Conservation (phyloP, 2,797 vertebrate genomes). For the Hypotaenidia okinawae region DNA sequence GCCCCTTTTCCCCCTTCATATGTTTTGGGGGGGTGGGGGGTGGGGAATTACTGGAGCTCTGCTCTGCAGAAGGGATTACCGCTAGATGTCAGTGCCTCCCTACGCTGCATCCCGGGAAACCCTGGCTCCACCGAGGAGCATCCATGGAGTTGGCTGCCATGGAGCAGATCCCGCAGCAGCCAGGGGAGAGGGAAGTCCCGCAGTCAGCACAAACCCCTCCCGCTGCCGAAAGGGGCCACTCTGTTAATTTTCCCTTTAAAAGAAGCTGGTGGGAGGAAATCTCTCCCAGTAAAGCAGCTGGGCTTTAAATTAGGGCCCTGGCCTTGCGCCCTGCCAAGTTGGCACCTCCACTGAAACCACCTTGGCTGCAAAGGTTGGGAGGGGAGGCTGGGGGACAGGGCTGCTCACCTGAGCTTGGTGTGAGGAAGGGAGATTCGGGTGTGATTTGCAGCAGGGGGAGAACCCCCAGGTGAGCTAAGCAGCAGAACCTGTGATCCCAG, state of each 20-base stretch:
- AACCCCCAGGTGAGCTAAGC: accelerated
- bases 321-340: accelerated
- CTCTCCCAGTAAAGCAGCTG: neutral
- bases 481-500: neutral
- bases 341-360: neutral
- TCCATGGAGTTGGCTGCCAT: neutral
- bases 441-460: neutral
- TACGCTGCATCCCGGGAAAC: accelerated
- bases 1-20: too few species aligned
- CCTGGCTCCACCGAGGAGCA: neutral
- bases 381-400: accelerated
- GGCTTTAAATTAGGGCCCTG: neutral
- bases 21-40: too few species aligned
- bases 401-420: neutral
- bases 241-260: neutral
- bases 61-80: neutral
- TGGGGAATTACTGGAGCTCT: too few species aligned
- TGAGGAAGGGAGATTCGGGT: neutral
- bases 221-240: accelerated
- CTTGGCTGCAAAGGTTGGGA: accelerated
- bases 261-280: neutral
- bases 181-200: accelerated
- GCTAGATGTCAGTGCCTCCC: constrained; percentile 69
- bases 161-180: neutral
- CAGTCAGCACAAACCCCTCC: neutral